Conservation (phyloP, 30 jellyfish, hydroid and myxozoan genomes). For the Sanderia malayensis region DNA sequence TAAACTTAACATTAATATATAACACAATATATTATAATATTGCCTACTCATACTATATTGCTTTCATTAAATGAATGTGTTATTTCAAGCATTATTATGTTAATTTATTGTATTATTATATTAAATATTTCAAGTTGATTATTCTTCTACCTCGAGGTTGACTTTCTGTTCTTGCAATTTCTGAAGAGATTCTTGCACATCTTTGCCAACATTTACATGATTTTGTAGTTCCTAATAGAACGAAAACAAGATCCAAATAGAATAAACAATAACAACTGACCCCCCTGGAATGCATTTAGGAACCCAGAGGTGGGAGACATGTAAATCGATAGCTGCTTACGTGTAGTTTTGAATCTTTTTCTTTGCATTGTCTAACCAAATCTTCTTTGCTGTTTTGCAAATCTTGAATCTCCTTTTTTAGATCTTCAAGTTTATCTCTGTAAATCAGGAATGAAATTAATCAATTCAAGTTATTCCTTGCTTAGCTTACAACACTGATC, state of each 20-base stretch:
- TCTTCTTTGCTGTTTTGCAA: constrained; percentile 19
- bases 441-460: not conserved
- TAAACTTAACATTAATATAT: too few species aligned
- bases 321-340: constrained; percentile 20
- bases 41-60: too few species aligned
- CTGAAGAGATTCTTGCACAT: constrained; percentile 16
- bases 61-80: too few species aligned
- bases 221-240: constrained; percentile 18
- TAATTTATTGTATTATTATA: too few species aligned
- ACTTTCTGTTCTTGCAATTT: constrained; percentile 32
- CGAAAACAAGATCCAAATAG: not conserved
- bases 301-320: too few species aligned
- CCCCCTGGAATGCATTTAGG: too few species aligned
- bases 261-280: not conserved
- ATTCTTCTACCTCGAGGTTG: constrained; percentile 48
- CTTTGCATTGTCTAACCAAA: constrained; percentile 2
- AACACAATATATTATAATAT: too few species aligned
- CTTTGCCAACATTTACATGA: constrained; percentile 4
- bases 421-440: constrained; percentile 33
- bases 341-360: constrained; percentile 21
- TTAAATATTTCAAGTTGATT: too few species aligned
- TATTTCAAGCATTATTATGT: too few species aligned
- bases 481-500: not conserved
- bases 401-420: constrained; percentile 30
- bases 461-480: not conserved